Base-by-base conservation (phyloP, 2,113 vertebrate species). In the Uria aalge region DNA sequence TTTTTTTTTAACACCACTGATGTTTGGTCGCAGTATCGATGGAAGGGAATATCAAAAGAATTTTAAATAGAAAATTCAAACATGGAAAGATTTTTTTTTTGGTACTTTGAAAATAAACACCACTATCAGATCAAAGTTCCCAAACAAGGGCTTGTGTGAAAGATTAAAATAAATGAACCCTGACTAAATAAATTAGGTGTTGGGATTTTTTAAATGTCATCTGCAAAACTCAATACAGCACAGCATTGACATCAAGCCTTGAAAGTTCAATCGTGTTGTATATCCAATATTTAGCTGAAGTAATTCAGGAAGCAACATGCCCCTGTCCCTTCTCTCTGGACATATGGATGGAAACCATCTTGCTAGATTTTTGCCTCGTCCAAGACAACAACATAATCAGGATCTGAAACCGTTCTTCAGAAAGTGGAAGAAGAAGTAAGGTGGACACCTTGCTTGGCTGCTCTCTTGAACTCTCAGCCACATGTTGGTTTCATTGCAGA, bases 41-140 rank as follows among this genome's bases (percentile, higher is more conserved):
- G 82, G 74, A 87, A 76, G 59, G 7, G 22, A 95, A 76, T 88
- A 90, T 92, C 92, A 88, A 85, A 93, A 91, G 77, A 88, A 80
- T 96, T 94, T 91, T 74, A 91, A 96, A 73, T 40, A 89, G 66
- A 86, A 85, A 90, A 92, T 92, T 95, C 62, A 88, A 50, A 50
- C 81, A 62, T 23, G 12, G 57, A 89, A 85, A 72, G 52, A 32
- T 11, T 23, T 9, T 32, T 3, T 3, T 22, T 52, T 82, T 76
- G 45, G 60, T n/a, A 73, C 94, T 95, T 93, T 91, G 62, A 94
- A 97, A 97, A 95, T 72, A 94, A 96, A 95, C 77, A 91, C 80
- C 6, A 13, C 74, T 73, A 85, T 85, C 81, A 95, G 91, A 96
- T 91, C 91, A 91, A 94, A 91, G 94, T 95, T 94, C 69, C 74